Evolutionary conservation across 2,888 invertebrate species (phyloP).

Genomic region (Orthonychiurus folsomi): DNA sequence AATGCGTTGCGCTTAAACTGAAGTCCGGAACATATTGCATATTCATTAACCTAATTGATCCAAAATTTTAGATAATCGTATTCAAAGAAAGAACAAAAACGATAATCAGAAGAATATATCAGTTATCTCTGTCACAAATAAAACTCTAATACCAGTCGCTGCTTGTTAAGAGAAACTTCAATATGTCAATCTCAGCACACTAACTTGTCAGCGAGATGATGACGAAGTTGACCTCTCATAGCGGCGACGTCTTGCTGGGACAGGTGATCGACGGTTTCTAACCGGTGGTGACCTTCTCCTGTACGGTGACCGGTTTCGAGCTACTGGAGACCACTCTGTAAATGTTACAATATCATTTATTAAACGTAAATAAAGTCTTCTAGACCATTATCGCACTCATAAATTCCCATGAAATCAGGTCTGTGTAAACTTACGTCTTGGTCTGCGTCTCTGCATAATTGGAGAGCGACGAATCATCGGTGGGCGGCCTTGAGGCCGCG

Average conservation of each 20-base stretch:
- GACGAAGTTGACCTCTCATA: conserved; percentile 39
- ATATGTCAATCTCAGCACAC: too few species aligned
- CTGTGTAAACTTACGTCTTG: conserved; percentile 34
- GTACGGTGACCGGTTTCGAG: too few species aligned
- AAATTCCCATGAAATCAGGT: conserved; percentile 4
- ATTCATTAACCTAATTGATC: too few species aligned
- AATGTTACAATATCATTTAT: conserved; percentile 10
- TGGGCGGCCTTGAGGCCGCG: conserved; percentile 43
- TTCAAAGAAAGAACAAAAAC: too few species aligned
- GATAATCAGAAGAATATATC: too few species aligned
- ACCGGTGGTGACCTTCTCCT: conserved; percentile 40
- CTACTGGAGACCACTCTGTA: conserved; percentile 52
- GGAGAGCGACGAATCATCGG: conserved; percentile 41
- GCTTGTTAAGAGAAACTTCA: too few species aligned
- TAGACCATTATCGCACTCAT: background rate
- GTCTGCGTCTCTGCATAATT: conserved; percentile 38
- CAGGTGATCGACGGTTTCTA: conserved; percentile 30
- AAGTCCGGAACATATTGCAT: too few species aligned
- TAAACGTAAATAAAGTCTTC: background rate
- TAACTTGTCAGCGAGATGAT: conserved; percentile 34
- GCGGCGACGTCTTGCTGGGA: conserved; percentile 31
- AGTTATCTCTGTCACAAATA: too few species aligned
- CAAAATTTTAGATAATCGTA: too few species aligned
- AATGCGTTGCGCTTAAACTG: too few species aligned
- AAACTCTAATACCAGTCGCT: too few species aligned